These are phyloP conservation scores for Trematomus loennbergii DNA, from an alignment of 2,113 vertebrate species.

Conservation along the genomic window DNA sequence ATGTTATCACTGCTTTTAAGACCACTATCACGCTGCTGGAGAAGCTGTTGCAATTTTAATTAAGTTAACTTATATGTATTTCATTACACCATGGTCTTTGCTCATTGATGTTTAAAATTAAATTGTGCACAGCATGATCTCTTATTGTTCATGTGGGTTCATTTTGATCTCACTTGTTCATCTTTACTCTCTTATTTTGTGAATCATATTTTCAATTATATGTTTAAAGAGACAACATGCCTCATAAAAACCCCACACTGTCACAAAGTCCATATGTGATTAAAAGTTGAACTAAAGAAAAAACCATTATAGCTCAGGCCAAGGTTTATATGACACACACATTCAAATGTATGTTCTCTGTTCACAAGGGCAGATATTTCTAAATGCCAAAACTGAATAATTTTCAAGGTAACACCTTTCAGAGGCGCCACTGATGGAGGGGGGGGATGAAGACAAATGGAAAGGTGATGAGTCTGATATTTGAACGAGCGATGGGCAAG, in stretches of 20 bases:
- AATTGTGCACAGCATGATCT: neutral
- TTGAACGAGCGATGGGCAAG: constrained; percentile 13
- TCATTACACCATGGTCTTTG: too few species aligned
- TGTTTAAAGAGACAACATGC: neutral
- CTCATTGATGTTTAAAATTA: neutral
- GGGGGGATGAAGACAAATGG: constrained; percentile 43
- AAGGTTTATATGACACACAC: constrained; percentile 19
- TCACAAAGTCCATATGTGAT: neutral
- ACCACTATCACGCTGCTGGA: neutral
- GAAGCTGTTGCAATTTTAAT: neutral
- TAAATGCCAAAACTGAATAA: constrained; percentile 76
- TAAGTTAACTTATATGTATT: too few species aligned
- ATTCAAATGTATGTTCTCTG: constrained; percentile 35
- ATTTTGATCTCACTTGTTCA: neutral
- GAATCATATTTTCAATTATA: neutral
- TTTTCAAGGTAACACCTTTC: constrained; percentile 67
- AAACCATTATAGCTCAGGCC: neutral
- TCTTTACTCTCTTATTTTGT: neutral
- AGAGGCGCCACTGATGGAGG: constrained; percentile 36
- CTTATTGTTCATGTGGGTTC: neutral
- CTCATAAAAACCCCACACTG: neutral
- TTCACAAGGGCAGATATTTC: constrained; percentile 53
- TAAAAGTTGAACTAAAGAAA: neutral
- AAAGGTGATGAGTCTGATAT: constrained; percentile 35
- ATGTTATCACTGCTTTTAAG: neutral